phyloP scores from a whole-genome alignment of 2,797 vertebrate genomes.

The Naso thynnoides region DNA sequence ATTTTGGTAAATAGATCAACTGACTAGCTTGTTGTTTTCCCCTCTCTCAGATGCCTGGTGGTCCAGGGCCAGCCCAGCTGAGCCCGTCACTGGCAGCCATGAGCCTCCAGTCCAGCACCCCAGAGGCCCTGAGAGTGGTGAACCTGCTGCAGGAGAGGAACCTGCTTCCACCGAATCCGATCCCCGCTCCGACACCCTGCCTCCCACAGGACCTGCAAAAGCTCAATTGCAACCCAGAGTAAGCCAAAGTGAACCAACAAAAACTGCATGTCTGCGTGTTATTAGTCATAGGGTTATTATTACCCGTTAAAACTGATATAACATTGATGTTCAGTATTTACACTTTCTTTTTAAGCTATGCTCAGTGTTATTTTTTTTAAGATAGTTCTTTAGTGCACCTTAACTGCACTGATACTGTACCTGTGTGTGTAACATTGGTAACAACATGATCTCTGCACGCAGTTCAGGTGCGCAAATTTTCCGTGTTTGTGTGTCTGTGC shows the following conservation, averaged over 20 bases:
- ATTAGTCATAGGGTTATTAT: neutral
- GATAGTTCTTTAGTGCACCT: no score
- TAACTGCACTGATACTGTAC: no score
- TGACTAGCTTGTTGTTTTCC: neutral
- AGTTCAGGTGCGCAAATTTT: no score
- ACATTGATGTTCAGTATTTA: no score
- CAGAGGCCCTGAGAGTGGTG: conserved; percentile 91
- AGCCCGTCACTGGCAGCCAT: conserved; percentile 88
- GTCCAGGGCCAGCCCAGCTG: conserved; percentile 88
- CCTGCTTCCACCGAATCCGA: conserved; percentile 86
- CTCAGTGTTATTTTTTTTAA: no score
- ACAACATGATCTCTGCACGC: no score
- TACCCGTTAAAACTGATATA: neutral
- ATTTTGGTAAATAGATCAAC: neutral
- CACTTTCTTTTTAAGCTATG: no score
- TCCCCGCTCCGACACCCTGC: conserved; percentile 90
- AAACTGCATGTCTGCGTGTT: neutral
- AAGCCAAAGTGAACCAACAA: conserved; percentile 60
- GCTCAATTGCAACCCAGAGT: conserved; percentile 96
- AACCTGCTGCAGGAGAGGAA: conserved; percentile 98
- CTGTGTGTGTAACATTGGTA: no score
- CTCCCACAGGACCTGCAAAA: conserved; percentile 95
- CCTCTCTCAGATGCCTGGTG: conserved; percentile 79
- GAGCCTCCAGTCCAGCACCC: conserved; percentile 88
- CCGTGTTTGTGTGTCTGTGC: conserved; percentile 42